phyloP scores from a whole-genome alignment of 2,888 invertebrate species.

The Drosophila lacicola region DNA sequence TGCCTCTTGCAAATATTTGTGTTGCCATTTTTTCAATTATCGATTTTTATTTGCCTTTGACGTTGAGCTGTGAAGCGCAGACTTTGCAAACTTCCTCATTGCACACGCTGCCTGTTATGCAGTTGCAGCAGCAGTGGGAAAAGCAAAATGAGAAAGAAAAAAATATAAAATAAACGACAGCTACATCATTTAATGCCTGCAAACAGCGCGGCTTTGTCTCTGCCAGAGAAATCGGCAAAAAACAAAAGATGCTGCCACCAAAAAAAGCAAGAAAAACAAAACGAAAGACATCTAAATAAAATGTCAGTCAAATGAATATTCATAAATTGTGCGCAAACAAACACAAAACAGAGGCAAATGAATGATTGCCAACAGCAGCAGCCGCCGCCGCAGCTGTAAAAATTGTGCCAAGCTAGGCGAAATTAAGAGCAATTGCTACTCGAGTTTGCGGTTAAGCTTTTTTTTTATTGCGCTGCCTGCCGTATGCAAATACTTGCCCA shows the following conservation, averaged over 20 bases:
- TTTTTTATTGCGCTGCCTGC: conserved; percentile 6
- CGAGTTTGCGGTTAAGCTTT: conserved; percentile 58
- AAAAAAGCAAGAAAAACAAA: conserved; percentile 13
- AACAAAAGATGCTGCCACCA: conserved; percentile 14
- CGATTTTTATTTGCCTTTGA: conserved; percentile 66
- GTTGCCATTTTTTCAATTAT: conserved; percentile 73
- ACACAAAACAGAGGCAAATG: conserved; percentile 8
- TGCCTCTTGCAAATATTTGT: conserved; percentile 62
- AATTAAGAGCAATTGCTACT: conserved; percentile 80
- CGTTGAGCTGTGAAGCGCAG: conserved; percentile 47
- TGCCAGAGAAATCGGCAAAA: conserved; percentile 44
- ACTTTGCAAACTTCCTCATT: conserved; percentile 67
- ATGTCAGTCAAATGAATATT: conserved; percentile 60
- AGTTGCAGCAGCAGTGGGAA: conserved; percentile 16
- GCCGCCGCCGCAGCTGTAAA: conserved; percentile 27
- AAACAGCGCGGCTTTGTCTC: conserved; percentile 24
- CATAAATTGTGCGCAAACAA: conserved; percentile 33
- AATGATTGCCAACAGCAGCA: conserved; percentile 8
- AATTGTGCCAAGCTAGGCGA: conserved; percentile 54
- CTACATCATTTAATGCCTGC: conserved; percentile 32
- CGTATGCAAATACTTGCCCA: conserved; percentile 66
- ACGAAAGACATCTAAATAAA: conserved; percentile 37
- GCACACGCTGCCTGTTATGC: conserved; percentile 46
- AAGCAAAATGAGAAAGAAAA: background rate
- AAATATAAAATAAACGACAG: conserved; percentile 3